These are phyloP conservation scores for Sus cebifrons DNA, from an alignment of 2,797 vertebrate genomes.

Conservation along the genomic window DNA sequence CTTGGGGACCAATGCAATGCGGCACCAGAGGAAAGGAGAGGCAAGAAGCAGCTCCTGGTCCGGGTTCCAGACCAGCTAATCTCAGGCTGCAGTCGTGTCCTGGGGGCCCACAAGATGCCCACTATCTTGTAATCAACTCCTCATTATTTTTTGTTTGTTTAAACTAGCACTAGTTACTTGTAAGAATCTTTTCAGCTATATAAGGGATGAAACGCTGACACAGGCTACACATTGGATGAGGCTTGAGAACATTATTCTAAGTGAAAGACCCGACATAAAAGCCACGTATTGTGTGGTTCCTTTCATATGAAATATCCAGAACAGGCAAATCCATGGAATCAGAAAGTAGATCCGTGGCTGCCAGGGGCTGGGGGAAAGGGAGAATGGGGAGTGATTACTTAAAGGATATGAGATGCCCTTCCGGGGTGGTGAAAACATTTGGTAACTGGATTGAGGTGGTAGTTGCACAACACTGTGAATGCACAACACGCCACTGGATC, in stretches of 20 bases:
- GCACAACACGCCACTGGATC: neutral
- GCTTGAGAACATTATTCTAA: too few species aligned
- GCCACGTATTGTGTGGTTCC: neutral
- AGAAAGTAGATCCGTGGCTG: neutral
- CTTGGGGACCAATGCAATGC: too few species aligned
- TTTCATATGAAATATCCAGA: neutral
- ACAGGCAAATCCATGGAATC: neutral
- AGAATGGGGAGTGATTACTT: too few species aligned
- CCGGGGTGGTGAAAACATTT: neutral
- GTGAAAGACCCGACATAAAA: neutral
- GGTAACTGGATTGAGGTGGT: neutral
- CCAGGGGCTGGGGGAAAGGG: neutral
- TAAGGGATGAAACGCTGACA: too few species aligned
- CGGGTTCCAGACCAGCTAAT: neutral
- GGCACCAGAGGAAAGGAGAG: too few species aligned
- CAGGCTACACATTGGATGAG: too few species aligned
- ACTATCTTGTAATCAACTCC: too few species aligned
- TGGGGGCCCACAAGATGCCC: too few species aligned
- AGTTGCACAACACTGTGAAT: accelerated
- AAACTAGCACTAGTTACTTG: too few species aligned
- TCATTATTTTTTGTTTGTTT: too few species aligned
- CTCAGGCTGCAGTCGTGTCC: neutral
- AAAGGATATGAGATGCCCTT: neutral
- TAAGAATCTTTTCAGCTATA: too few species aligned
- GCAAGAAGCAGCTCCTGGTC: neutral